Conservation (phyloP, 2,888 invertebrate genomes). For the Myathropa florea region DNA sequence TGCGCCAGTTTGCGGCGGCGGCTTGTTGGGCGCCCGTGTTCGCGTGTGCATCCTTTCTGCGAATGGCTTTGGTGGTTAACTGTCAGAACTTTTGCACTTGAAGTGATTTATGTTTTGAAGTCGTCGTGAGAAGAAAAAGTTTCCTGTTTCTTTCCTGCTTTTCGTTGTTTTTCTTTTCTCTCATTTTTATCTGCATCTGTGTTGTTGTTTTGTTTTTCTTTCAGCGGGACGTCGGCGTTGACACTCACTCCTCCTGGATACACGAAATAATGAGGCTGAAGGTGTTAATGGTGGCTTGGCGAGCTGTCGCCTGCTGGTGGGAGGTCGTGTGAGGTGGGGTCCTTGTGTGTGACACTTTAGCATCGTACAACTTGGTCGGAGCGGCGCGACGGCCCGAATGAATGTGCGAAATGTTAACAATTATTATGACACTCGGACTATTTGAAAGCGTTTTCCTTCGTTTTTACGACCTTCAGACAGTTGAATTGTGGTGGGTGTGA, state of each 20-base stretch:
- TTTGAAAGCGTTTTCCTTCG: neutral
- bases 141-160: conserved; percentile 17
- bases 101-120: conserved; percentile 75
- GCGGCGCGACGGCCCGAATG: conserved; percentile 27
- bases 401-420: conserved; percentile 61
- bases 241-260: conserved; percentile 17
- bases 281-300: conserved; percentile 14
- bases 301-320: neutral
- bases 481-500: neutral
- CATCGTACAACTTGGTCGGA: conserved; percentile 60
- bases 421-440: conserved; percentile 61
- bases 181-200: conserved; percentile 61
- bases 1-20: conserved; percentile 8
- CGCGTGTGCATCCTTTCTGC: conserved; percentile 64
- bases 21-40: conserved; percentile 31
- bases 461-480: conserved; percentile 31
- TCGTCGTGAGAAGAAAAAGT: conserved; percentile 44
- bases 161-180: conserved; percentile 20
- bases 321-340: conserved; percentile 38
- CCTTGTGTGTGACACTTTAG: conserved; percentile 66
- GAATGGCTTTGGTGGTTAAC: conserved; percentile 72
- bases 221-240: conserved; percentile 9
- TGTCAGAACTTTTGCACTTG: conserved; percentile 77
- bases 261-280: conserved; percentile 40
- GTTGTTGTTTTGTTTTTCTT: conserved; percentile 55